These are phyloP conservation scores for mouse (Mus musculus) DNA, from an alignment of 2,113 vertebrate species.

Conservation along the genomic window DNA sequence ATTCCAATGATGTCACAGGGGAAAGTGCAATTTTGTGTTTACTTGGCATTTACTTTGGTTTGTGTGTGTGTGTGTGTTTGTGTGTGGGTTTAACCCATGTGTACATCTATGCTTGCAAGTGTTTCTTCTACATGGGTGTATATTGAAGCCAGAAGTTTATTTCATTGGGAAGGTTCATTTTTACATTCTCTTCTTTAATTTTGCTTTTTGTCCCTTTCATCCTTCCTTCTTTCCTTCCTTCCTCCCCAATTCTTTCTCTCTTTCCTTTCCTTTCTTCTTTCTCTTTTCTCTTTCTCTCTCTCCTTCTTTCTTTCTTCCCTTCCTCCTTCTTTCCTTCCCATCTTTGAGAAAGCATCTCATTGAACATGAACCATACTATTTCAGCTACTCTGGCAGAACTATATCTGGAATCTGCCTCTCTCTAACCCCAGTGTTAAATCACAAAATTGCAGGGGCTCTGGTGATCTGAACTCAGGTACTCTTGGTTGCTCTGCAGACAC, in stretches of 20 bases:
- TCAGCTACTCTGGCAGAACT: not conserved
- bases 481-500: not conserved
- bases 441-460: not conserved
- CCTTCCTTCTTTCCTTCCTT: too few relatives aligned
- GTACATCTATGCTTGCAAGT: not conserved
- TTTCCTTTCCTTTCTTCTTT: not conserved
- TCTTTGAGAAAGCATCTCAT: not conserved
- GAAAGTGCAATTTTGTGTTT: not conserved
- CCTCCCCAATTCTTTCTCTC: not conserved
- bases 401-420: not conserved
- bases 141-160: not conserved
- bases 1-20: not conserved
- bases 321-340: not conserved
- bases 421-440: not conserved
- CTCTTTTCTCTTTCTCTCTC: not conserved
- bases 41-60: not conserved
- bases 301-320: not conserved
- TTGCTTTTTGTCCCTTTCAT: not conserved
- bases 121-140: not conserved
- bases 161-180: not conserved
- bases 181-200: not conserved
- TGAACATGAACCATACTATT: not conserved
- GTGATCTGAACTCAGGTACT: not conserved
- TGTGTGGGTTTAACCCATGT: not conserved
- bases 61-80: not conserved